phyloP scores from a whole-genome alignment of 2,888 invertebrate species.

The Penaeus monodon region DNA sequence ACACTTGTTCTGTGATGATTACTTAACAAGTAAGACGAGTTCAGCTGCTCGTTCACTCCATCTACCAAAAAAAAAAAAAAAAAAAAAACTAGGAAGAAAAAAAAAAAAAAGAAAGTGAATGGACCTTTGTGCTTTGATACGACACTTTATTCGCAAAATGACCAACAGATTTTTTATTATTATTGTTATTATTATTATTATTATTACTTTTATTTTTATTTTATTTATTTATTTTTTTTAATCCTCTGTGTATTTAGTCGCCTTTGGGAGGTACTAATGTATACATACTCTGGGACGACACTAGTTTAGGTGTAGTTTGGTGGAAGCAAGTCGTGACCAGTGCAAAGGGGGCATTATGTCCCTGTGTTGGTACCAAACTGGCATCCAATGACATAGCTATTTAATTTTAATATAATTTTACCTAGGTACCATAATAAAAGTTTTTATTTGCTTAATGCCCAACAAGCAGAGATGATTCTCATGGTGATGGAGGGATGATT shows the following conservation, averaged over 20 bases:
- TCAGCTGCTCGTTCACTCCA: conserved; percentile 45
- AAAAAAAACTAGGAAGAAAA: too few species aligned
- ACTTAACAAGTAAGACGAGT: conserved; percentile 42
- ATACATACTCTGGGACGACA: conserved; percentile 49
- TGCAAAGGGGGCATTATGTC: conserved; percentile 27
- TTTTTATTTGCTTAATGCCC: conserved; percentile 33
- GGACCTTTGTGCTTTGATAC: conserved; percentile 42
- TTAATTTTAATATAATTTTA: conserved; percentile 54
- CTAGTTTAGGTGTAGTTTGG: conserved; percentile 50
- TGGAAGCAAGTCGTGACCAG: conserved; percentile 44
- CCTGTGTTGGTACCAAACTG: conserved; percentile 55
- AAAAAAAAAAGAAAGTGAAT: conserved; percentile 24
- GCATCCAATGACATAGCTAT: conserved; percentile 47
- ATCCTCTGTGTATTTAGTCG: conserved; percentile 45
- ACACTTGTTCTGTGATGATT: conserved; percentile 54
- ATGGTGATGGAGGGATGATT: conserved; percentile 26
- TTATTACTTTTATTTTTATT: too few species aligned
- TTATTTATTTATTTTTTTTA: too few species aligned
- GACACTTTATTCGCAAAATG: conserved; percentile 50
- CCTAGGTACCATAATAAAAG: conserved; percentile 32
- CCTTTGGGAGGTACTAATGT: conserved; percentile 45
- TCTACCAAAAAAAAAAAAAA: conserved; percentile 39
- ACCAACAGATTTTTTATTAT: conserved; percentile 30
- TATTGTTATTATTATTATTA: too few species aligned
- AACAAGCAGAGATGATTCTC: conserved; percentile 47